Percentiles rank a stretch among this genome's conserved stretches.
Conservation (phyloP, 2,113 vertebrate genomes). For the Dasyprocta punctata region DNA sequence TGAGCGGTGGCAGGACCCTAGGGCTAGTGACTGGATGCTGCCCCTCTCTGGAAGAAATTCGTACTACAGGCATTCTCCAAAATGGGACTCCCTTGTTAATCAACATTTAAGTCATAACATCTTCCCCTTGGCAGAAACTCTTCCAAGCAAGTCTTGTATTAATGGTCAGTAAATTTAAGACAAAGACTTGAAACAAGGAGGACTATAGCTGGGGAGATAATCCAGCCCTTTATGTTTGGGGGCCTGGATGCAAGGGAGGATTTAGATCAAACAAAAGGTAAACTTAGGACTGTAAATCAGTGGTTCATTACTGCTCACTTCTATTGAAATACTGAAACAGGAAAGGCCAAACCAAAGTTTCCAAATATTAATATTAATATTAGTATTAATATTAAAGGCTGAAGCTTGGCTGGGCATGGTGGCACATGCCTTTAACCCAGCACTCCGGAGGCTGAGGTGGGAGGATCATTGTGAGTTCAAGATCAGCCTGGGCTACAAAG, state of each 20-base stretch:
- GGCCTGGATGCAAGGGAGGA: background rate
- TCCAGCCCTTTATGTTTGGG: background rate
- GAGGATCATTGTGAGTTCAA: no score
- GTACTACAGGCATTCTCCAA: background rate
- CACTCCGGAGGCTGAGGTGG: no score
- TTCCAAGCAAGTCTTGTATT: background rate
- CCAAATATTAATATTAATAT: fast-evolving
- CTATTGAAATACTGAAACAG: conserved; percentile 11
- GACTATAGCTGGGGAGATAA: background rate
- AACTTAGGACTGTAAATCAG: conserved; percentile 10
- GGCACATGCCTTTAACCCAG: no score
- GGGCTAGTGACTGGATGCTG: conserved; percentile 2
- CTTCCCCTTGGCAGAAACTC: background rate
- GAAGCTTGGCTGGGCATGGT: no score
- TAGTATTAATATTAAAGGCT: no score
- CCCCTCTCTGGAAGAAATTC: conserved; percentile 21
- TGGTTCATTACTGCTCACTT: background rate
- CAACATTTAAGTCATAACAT: background rate
- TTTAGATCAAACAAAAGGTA: background rate
- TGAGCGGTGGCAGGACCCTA: background rate
- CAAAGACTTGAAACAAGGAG: background rate
- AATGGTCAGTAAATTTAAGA: background rate
- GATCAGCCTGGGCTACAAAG: no score
- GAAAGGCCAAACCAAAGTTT: background rate
- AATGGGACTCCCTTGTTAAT: background rate